Base-by-base conservation (phyloP, 2,113 vertebrate genomes). In the Eudyptes chrysolophus region DNA sequence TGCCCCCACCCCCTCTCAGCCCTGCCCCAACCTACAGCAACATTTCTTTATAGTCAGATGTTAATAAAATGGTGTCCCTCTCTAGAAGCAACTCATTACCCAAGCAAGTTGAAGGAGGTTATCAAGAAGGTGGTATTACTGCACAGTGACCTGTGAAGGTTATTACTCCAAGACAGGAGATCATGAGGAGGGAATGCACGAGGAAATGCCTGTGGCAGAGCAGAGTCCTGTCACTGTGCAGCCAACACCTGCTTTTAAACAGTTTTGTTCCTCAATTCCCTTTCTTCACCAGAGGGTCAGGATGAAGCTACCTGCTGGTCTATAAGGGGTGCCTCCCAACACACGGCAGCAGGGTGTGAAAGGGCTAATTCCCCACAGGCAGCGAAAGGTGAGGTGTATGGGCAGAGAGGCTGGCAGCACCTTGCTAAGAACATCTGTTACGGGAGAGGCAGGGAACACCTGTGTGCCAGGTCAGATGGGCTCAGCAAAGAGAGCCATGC, bases 121-220 rank as follows among this genome's bases (percentile, higher is more conserved):
- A 84, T 92, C 77, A 68, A 34, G 32, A 69, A 51, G 54, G 49
- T 3, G 4, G 51, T 44, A 80, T 94, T 90, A 76, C 55, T 81
- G 94, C 84, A 92, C 97, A 88, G 71, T 94, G 96, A 97, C 75
- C 95, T 90, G 88, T 97, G 97, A 98, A 96, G 96, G 97, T 97
- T 86, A 46, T 62, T 72, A 24, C 60, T 92, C 49, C 60, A n/a
- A 72, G 72, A 84, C 3, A 4, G 52, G 51, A 89, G 62, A 72
- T 38, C 68, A 30, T 7, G 74, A 55, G 76, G 55, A 92, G 51
- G 42, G 2, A 77, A 46, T 16, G 81, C 52, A 42, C 0, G 3
- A 90, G 77, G 75, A 71, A 60, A 19, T 48, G 70, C 29, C 44
- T 32, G 51, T 30, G 42, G 51, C 58, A 49, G 62, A 38, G 74